Conservation (phyloP, 2,113 vertebrate species). For the Dinomys branickii region DNA sequence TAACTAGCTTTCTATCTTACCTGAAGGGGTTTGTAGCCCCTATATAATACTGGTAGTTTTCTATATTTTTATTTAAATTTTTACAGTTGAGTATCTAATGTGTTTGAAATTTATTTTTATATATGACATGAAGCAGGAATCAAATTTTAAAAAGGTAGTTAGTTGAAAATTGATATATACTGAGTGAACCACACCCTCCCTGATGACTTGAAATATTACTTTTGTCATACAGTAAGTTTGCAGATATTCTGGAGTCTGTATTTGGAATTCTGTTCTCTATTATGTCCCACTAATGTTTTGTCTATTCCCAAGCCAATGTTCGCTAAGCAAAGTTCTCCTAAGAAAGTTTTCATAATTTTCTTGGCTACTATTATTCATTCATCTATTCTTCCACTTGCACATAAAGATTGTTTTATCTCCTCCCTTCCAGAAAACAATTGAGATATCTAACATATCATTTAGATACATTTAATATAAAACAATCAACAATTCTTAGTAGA, state of each 20-base stretch:
- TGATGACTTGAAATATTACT: neutral
- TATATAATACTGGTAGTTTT: neutral
- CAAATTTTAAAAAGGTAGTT: neutral
- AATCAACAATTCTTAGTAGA: constrained; percentile 1
- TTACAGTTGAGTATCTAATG: neutral
- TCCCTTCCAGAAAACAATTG: neutral
- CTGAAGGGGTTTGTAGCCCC: neutral
- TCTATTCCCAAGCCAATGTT: constrained; percentile 5
- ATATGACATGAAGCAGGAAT: neutral
- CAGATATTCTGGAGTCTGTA: neutral
- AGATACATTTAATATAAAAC: neutral
- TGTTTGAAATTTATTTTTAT: neutral
- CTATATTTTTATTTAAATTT: neutral
- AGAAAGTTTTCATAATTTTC: constrained; percentile 12
- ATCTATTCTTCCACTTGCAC: neutral
- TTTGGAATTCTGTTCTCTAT: neutral
- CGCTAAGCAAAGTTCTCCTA: neutral
- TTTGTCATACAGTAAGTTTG: neutral
- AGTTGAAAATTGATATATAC: neutral
- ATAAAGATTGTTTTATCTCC: constrained; percentile 15
- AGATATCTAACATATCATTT: neutral
- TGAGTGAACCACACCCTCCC: neutral
- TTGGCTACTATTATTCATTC: constrained; percentile 9
- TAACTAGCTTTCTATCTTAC: neutral
- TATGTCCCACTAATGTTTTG: neutral